Conservation (phyloP, 2,113 vertebrate species). For the Gavialis gangeticus region DNA sequence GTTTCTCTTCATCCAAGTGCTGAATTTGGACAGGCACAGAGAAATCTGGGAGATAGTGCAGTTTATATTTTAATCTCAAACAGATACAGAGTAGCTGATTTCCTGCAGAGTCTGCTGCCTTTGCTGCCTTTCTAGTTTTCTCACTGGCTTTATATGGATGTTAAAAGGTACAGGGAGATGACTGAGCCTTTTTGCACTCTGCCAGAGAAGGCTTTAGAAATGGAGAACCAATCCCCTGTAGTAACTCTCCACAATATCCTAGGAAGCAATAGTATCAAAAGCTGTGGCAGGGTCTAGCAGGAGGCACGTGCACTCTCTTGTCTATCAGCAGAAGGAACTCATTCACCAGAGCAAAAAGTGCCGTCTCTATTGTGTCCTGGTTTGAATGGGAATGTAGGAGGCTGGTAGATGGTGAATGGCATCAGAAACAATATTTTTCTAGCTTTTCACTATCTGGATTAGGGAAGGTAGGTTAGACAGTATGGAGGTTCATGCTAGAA, state of each 20-base stretch:
- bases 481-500: neutral
- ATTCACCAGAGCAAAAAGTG: neutral
- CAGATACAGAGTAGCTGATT: neutral
- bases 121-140: neutral
- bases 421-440: neutral
- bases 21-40: neutral
- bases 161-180: neutral
- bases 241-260: neutral
- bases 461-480: neutral
- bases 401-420: neutral
- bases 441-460: neutral
- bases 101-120: neutral
- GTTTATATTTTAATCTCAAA: neutral
- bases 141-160: neutral
- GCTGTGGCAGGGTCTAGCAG: neutral
- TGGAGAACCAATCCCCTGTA: neutral
- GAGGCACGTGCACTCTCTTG: neutral
- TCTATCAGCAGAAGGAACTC: neutral
- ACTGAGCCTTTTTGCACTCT: neutral
- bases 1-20: neutral
- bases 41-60: neutral
- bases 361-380: neutral
- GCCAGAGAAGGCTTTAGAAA: neutral
- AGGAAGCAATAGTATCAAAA: neutral
- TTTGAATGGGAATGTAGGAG: neutral